These are phyloP conservation scores for Epistrophella euchroma DNA, from an alignment of 2,888 invertebrate species.

Conservation along the genomic window DNA sequence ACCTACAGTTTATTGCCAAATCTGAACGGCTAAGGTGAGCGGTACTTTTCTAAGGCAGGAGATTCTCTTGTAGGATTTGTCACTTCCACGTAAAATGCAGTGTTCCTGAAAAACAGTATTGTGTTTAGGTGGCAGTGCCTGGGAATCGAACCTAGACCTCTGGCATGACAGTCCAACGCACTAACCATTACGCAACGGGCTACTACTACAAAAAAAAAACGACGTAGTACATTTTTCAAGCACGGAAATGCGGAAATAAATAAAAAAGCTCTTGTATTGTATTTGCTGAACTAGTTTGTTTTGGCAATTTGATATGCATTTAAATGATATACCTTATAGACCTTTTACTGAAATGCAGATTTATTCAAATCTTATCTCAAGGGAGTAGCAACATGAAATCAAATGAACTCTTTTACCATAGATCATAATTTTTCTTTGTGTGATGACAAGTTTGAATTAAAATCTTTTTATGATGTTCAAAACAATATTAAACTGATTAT, in stretches of 20 bases:
- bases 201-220: too few species aligned
- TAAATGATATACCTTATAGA: not conserved
- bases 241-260: constrained; percentile 20
- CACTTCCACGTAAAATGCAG: too few species aligned
- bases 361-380: constrained; percentile 40
- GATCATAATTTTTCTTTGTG: not conserved
- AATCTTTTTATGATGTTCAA: not conserved
- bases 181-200: too few species aligned
- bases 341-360: constrained; percentile 6
- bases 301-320: not conserved
- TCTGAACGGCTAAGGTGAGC: too few species aligned
- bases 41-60: too few species aligned
- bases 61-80: too few species aligned
- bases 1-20: too few species aligned
- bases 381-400: not conserved
- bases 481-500: constrained; percentile 10
- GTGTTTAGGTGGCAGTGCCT: too few species aligned
- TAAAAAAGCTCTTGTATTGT: not conserved
- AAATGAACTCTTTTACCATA: not conserved
- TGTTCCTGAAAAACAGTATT: too few species aligned
- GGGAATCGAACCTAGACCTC: too few species aligned
- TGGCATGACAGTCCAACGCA: too few species aligned
- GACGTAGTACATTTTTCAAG: too few species aligned
- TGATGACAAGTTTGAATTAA: constrained; percentile 20
- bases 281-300: not conserved